A percentile compares a stretch with the other conserved stretches of the same genome.
phyloP scores from a whole-genome alignment of 2,113 vertebrate species.

The Lycocorax pyrrhopterus region DNA sequence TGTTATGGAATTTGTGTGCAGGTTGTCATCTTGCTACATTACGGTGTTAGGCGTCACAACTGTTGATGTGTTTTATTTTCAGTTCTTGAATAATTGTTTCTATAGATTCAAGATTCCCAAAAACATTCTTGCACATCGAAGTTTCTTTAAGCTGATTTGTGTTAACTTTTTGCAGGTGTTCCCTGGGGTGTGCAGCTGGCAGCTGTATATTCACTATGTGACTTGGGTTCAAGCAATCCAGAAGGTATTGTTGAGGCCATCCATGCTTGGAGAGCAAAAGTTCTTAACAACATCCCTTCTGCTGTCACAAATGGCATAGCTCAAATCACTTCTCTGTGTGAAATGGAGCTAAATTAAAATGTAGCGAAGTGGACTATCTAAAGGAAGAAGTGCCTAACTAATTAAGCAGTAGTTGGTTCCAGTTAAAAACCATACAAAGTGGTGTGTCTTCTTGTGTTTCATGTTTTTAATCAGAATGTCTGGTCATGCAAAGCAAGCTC shows the following conservation, averaged over 20 bases:
- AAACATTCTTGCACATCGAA: neutral
- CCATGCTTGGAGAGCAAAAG: constrained; percentile 77
- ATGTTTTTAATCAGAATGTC: neutral
- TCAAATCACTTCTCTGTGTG: constrained; percentile 78
- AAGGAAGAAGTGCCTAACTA: constrained; percentile 52
- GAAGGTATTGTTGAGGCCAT: constrained; percentile 78
- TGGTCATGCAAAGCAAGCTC: neutral
- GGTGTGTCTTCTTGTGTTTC: neutral
- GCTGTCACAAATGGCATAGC: constrained; percentile 79
- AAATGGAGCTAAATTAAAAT: neutral
- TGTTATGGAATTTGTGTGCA: neutral
- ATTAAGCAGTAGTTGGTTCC: neutral
- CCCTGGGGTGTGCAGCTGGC: constrained; percentile 91
- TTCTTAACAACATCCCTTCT: constrained; percentile 67
- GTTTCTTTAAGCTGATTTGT: neutral
- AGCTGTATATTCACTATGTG: constrained; percentile 87
- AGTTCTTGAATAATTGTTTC: neutral
- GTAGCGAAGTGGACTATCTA: neutral
- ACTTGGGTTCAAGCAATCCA: constrained; percentile 86
- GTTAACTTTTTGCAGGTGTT: constrained; percentile 74
- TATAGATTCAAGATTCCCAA: neutral
- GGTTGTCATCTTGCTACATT: neutral
- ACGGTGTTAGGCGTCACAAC: neutral
- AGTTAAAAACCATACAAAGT: neutral
- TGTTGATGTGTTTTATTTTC: neutral